Conservation (phyloP, 2,113 vertebrate genomes). For the Macroglossus sobrinus region DNA sequence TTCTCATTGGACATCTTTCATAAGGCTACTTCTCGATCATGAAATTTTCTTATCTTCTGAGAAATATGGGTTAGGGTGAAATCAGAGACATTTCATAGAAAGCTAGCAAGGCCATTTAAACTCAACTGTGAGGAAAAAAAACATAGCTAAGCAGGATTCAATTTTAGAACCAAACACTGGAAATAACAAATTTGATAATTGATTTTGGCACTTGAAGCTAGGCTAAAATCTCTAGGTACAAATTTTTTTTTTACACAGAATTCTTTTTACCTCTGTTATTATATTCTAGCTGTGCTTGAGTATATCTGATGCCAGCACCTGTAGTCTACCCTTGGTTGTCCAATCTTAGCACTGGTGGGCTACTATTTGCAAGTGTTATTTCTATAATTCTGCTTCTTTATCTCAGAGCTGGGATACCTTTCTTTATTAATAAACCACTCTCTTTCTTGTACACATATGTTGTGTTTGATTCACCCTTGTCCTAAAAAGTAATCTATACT, state of each 20-base stretch:
- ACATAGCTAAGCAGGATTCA: not conserved
- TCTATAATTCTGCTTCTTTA: not conserved
- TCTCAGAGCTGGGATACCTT: not conserved
- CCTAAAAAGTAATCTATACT: not conserved
- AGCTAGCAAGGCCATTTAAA: not conserved
- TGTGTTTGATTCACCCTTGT: not conserved
- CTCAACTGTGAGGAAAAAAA: constrained; percentile 8
- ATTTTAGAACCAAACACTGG: constrained; percentile 36
- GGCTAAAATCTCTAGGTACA: not conserved
- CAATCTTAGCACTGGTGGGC: not conserved
- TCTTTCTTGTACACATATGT: not conserved
- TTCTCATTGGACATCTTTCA: not conserved
- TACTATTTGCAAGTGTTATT: not conserved
- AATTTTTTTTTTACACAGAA: not conserved
- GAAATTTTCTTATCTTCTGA: constrained; percentile 24
- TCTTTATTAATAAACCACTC: not conserved
- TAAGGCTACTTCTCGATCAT: not conserved
- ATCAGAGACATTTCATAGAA: constrained; percentile 28
- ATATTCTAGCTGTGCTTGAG: not conserved
- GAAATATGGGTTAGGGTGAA: not conserved
- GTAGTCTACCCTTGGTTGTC: not conserved
- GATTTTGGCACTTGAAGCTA: constrained; percentile 20
- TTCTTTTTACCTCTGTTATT: not conserved
- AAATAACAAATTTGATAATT: not conserved
- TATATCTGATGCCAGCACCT: not conserved